Evolutionary conservation across 2,797 vertebrate genomes (phyloP).

Genomic region (Liasis olivaceus): DNA sequence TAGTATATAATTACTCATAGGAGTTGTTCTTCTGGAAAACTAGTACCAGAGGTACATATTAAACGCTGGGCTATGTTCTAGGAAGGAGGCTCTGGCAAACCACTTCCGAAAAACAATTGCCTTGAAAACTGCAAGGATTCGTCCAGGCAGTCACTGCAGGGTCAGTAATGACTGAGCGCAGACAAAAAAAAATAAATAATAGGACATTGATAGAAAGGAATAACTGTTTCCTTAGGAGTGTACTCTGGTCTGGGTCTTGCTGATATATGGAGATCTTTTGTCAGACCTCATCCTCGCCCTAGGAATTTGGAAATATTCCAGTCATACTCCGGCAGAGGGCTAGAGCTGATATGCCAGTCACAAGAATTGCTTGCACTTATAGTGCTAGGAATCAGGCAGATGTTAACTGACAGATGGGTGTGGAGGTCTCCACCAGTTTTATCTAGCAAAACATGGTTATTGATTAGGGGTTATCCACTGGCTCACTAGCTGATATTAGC

Average conservation of each 20-base stretch:
- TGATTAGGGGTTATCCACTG: background rate
- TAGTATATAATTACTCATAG: background rate
- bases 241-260: background rate
- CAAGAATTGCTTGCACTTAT: background rate
- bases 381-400: background rate
- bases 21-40: background rate
- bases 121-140: too few relatives aligned
- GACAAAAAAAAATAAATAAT: too few relatives aligned
- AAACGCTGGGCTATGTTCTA: too few relatives aligned
- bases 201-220: background rate
- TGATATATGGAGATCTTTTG: background rate
- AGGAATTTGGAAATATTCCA: background rate
- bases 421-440: background rate
- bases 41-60: conserved; percentile 38
- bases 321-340: background rate
- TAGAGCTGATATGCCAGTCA: background rate
- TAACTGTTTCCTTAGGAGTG: background rate
- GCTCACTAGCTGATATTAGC: background rate
- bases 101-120: too few relatives aligned
- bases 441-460: conserved; percentile 10
- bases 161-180: too few relatives aligned
- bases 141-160: too few relatives aligned
- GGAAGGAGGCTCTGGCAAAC: too few relatives aligned
- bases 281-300: background rate
- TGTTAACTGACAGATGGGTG: background rate